Evolutionary conservation across 1,140 invertebrate species (phyloP).

Genomic region (Pachypsylla venusta): DNA sequence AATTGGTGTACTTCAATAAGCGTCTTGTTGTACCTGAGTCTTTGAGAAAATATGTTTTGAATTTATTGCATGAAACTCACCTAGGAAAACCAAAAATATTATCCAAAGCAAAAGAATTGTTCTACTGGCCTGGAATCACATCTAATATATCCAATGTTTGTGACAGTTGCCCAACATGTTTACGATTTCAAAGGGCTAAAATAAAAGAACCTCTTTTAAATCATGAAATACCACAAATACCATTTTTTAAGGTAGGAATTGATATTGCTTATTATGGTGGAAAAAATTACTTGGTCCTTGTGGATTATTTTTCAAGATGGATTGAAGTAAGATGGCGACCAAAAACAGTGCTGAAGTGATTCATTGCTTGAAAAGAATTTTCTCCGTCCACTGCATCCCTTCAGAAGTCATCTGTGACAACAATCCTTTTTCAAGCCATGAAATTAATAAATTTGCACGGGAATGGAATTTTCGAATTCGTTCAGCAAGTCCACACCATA

Average conservation of each 20-base stretch:
- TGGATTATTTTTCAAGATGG: conserved; percentile 21
- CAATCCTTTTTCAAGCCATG: too few relatives aligned
- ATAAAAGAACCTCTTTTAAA: conserved; percentile 26
- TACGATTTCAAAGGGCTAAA: conserved; percentile 17
- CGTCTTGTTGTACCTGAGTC: neutral
- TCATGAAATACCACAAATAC: conserved; percentile 17
- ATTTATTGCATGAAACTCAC: neutral
- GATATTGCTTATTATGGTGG: conserved; percentile 18
- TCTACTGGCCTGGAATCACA: conserved; percentile 21
- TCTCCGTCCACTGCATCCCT: too few relatives aligned
- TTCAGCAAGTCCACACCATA: too few relatives aligned
- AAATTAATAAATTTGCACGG: too few relatives aligned
- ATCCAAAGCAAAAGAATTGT: neutral
- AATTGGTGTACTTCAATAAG: conserved; percentile 15
- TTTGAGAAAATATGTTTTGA: neutral
- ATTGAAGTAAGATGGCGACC: too few relatives aligned
- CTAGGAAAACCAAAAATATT: neutral
- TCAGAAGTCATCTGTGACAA: too few relatives aligned
- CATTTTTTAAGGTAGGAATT: conserved; percentile 18
- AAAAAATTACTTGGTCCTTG: conserved; percentile 15
- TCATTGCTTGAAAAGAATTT: too few relatives aligned
- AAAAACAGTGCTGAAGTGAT: too few relatives aligned
- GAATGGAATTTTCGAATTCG: too few relatives aligned
- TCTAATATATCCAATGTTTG: neutral
- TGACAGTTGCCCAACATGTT: conserved; percentile 14